Conservation (phyloP, 2,888 invertebrate genomes). For the Spisula subtruncata region DNA sequence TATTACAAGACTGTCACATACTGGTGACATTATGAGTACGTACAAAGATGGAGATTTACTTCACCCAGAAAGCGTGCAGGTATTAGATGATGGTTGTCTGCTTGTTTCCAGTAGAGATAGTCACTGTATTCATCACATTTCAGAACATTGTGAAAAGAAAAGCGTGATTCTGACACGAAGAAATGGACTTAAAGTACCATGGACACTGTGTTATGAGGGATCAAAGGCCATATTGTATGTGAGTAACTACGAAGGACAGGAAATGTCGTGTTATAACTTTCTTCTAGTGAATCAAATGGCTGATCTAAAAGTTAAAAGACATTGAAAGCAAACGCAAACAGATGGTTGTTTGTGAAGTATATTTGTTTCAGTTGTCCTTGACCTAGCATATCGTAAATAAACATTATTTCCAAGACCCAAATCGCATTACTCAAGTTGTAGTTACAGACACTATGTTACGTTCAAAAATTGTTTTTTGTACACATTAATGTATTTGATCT, state of each 20-base stretch:
- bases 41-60: constrained; percentile 34
- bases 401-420: too few relatives aligned
- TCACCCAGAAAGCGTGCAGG: constrained; percentile 27
- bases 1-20: background rate
- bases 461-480: too few relatives aligned
- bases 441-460: too few relatives aligned
- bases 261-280: background rate
- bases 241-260: constrained; percentile 25
- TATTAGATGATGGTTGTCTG: background rate
- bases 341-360: too few relatives aligned
- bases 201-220: background rate
- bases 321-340: background rate
- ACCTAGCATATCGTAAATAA: too few relatives aligned
- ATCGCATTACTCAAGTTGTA: too few relatives aligned
- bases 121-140: constrained; percentile 30
- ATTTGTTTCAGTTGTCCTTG: too few relatives aligned
- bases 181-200: constrained; percentile 23
- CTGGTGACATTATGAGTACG: background rate
- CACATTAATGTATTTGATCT: too few relatives aligned
- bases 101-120: constrained; percentile 30
- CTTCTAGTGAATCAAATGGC: background rate
- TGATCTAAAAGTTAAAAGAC: background rate
- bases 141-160: background rate
- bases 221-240: constrained; percentile 7
- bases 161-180: background rate